Conservation (phyloP, 2,113 vertebrate species). For the Menidia beryllina region DNA sequence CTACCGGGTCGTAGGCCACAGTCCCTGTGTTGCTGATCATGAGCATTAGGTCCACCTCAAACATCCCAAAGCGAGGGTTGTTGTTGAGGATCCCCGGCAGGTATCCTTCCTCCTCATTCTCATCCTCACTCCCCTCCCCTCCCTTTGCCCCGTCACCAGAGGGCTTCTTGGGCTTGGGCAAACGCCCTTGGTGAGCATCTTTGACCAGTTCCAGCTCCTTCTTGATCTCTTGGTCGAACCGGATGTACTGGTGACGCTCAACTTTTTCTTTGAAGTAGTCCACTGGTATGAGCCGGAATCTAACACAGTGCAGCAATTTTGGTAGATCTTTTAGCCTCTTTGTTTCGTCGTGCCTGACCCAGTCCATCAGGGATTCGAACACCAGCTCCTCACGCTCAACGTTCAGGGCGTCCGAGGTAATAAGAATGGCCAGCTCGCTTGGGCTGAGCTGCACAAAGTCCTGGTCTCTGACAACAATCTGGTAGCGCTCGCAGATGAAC, state of each 20-base stretch:
- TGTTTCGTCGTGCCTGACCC: slow-evolving; percentile 83
- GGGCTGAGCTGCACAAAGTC: slow-evolving; percentile 90
- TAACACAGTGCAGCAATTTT: slow-evolving; percentile 90
- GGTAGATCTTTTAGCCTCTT: slow-evolving; percentile 85
- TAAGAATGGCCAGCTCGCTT: slow-evolving; percentile 88
- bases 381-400: slow-evolving; percentile 89
- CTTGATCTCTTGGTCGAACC: slow-evolving; percentile 86
- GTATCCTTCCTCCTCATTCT: slow-evolving; percentile 76
- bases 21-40: slow-evolving; percentile 92
- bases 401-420: slow-evolving; percentile 89
- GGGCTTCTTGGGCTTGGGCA: slow-evolving; percentile 85
- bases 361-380: slow-evolving; percentile 93
- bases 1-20: slow-evolving; percentile 90
- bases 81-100: slow-evolving; percentile 94
- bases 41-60: slow-evolving; percentile 91
- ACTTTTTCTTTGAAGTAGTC: slow-evolving; percentile 90
- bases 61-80: slow-evolving; percentile 97
- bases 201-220: slow-evolving; percentile 93
- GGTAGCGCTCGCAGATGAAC: slow-evolving; percentile 89
- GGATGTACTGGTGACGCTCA: slow-evolving; percentile 85
- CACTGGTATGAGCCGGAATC: slow-evolving; percentile 89
- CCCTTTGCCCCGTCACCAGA: slow-evolving; percentile 47
- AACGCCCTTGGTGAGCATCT: slow-evolving; percentile 86
- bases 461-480: slow-evolving; percentile 85
- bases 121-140: slow-evolving; percentile 69